Evolutionary conservation across 1,140 invertebrate species (phyloP).

Genomic region (Drosophila pallidifrons): DNA sequence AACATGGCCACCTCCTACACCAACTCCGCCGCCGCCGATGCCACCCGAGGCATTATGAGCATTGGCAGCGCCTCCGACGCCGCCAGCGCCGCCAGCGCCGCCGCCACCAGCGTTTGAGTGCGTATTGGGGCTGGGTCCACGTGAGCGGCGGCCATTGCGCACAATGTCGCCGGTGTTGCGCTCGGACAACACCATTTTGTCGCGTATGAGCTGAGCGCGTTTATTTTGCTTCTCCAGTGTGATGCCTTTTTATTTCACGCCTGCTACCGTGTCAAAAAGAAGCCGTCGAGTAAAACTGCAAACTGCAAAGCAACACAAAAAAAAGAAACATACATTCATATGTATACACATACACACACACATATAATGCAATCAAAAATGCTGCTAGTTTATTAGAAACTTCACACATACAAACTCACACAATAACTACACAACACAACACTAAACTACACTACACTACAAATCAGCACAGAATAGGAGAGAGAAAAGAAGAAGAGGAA

Average conservation of each 20-base stretch:
- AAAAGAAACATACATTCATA: conserved; percentile 1
- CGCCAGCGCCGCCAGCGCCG: conserved; percentile 35
- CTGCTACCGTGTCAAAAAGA: conserved; percentile 21
- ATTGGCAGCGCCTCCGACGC: conserved; percentile 39
- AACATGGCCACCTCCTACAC: conserved; percentile 27
- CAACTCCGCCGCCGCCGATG: conserved; percentile 36
- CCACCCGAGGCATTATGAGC: conserved; percentile 37
- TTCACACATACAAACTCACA: too few relatives aligned
- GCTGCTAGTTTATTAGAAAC: too few relatives aligned
- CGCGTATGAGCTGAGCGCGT: conserved; percentile 80
- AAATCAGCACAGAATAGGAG: conserved; percentile 18
- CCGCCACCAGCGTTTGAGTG: conserved; percentile 86
- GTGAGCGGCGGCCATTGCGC: conserved; percentile 93
- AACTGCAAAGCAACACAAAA: conserved; percentile 5
- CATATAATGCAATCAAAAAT: too few relatives aligned
- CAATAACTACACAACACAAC: too few relatives aligned
- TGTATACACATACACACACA: too few relatives aligned
- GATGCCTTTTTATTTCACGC: conserved; percentile 32
- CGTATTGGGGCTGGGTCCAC: conserved; percentile 95
- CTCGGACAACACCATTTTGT: conserved; percentile 93
- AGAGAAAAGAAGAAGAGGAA: conserved; percentile 10
- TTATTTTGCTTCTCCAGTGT: conserved; percentile 83
- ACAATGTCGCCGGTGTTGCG: conserved; percentile 91
- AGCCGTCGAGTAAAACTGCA: conserved; percentile 21
- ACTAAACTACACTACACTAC: too few relatives aligned